Evolutionary conservation across 2,797 vertebrate species (phyloP), one percentile per base, ranked within the genome.

Genomic region (Tenualosa ilisha): DNA sequence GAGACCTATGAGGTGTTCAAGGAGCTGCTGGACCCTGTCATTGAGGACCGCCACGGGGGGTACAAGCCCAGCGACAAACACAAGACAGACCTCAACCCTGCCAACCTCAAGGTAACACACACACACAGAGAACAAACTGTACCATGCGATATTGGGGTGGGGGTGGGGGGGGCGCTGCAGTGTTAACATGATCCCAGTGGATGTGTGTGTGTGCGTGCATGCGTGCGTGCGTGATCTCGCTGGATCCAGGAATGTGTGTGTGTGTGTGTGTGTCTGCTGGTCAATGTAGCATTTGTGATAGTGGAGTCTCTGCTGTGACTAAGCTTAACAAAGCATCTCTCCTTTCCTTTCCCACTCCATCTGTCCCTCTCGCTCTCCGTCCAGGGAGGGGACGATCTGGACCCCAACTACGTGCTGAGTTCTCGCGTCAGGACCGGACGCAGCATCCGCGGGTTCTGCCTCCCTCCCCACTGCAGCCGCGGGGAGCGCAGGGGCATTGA

Each of bases 51-150:
- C 61, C 98, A 99, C 0, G 97, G 97, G 84, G 98, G 98, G 86
- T 99, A 99, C 95, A 98, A 99, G 91, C 97, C 97, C 84, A 88
- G 94, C n/a, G 98, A 99, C 91, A 95, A 97, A 90, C 98, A 99
- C 94, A 99, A 98, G 95, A 99, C 98, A 0, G 98, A 99, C 92
- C 92, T 99, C 85, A 96, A 98, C 79, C 20, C 96, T 0, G 92
- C 84, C 84, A 94, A 97, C 92, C 94, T 99, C 90, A 95, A 99
- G 97, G 98, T 99, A 95, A 56, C 20, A 7, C 22, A 37, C 65
- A 37, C 26, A 61, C 59, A 22, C 59, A n/a, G 17, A 17, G 72
- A 43, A 75, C 68, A 75, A 15, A 17, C 26, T 72, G 65, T 68
- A 68, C 63, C 26, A 26, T 12, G 63, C 20, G 12, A 31, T 20